phyloP scores from a whole-genome alignment of 2,113 vertebrate species.

The Semnornis frantzii region DNA sequence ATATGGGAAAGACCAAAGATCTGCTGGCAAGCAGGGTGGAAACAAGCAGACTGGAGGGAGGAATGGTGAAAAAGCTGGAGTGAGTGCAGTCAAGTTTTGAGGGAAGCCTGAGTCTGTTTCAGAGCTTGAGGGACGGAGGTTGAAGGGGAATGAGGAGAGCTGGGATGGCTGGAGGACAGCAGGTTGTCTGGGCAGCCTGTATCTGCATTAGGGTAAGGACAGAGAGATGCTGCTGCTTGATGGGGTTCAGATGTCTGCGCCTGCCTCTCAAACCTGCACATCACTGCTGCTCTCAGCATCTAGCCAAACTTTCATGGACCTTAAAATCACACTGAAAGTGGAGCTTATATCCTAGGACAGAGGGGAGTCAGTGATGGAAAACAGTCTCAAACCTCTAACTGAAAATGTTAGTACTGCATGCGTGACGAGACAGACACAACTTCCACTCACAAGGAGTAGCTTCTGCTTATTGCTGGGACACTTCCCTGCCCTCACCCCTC shows the following conservation, averaged over 20 bases:
- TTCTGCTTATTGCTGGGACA: not conserved
- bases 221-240: not conserved
- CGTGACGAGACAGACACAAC: not conserved
- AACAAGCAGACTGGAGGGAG: constrained; percentile 40
- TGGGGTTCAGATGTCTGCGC: not conserved
- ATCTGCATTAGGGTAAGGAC: not conserved
- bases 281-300: not conserved
- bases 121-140: not conserved
- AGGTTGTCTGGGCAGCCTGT: not conserved
- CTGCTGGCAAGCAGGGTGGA: constrained; percentile 45
- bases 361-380: not conserved
- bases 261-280: not conserved
- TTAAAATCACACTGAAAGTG: not conserved
- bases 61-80: constrained; percentile 1
- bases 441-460: not conserved
- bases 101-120: not conserved
- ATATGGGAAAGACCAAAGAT: not conserved
- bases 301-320: not conserved
- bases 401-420: rapidly evolving
- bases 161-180: not conserved
- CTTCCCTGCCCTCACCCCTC: not conserved
- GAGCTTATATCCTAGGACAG: not conserved
- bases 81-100: not conserved
- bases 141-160: not conserved
- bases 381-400: not conserved